phyloP scores from a whole-genome alignment of 2,888 invertebrate genomes.

The Plebejus melissa region DNA sequence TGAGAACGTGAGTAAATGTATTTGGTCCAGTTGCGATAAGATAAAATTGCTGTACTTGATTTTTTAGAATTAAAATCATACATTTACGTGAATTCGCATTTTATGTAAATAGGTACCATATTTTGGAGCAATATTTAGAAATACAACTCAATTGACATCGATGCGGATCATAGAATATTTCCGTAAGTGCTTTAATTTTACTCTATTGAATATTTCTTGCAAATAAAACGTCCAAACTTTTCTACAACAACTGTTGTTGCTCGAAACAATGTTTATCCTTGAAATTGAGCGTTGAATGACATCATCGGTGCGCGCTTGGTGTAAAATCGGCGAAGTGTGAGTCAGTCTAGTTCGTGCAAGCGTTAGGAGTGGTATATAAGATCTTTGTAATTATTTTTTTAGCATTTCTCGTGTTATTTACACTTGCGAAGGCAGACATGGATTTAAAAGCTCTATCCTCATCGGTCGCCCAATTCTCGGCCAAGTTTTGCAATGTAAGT shows the following conservation, averaged over 20 bases:
- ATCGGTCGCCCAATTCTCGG: constrained; percentile 62
- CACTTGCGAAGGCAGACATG: constrained; percentile 45
- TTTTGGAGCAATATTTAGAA: neutral
- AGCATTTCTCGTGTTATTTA: constrained; percentile 32
- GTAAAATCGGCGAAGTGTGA: constrained; percentile 4
- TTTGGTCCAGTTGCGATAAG: neutral
- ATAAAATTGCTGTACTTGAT: neutral
- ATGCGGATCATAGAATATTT: constrained; percentile 16
- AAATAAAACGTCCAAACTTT: neutral
- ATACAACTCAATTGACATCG: neutral
- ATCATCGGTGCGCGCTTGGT: constrained; percentile 13
- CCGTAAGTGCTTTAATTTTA: neutral
- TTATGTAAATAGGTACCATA: neutral
- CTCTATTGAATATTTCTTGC: neutral
- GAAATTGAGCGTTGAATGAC: constrained; percentile 8
- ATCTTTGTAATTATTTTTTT: constrained; percentile 29
- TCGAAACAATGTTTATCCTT: neutral
- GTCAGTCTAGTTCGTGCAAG: constrained; percentile 1
- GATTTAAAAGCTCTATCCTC: constrained; percentile 58
- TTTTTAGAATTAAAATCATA: neutral
- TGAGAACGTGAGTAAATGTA: neutral
- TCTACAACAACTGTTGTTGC: neutral
- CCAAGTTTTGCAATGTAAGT: constrained; percentile 75
- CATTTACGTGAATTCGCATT: neutral
- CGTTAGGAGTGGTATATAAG: neutral